Evolutionary conservation across 2,888 invertebrate species (phyloP).

Genomic region (Drosophila cyrtoloma): DNA sequence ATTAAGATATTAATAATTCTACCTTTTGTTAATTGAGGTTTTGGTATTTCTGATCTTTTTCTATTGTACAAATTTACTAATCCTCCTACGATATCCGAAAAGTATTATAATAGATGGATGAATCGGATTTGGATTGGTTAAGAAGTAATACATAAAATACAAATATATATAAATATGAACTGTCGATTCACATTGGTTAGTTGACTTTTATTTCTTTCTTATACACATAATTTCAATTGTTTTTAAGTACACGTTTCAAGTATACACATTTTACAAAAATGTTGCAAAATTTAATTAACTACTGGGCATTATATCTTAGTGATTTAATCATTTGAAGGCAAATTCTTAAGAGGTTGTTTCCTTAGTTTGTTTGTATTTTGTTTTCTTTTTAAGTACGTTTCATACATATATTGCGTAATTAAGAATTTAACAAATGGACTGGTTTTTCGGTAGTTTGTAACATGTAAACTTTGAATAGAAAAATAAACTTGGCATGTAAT

Average conservation of each 20-base stretch:
- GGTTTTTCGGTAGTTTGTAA: slow-evolving; percentile 24
- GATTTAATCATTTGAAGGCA: slow-evolving; percentile 76
- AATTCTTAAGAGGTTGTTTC: slow-evolving; percentile 48
- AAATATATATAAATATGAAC: background rate
- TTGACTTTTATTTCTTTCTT: slow-evolving; percentile 42
- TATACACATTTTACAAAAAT: slow-evolving; percentile 61
- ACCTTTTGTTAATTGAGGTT: background rate
- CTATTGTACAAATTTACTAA: background rate
- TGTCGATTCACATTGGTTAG: slow-evolving; percentile 28
- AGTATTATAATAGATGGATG: background rate
- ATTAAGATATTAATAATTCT: background rate
- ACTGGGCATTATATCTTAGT: slow-evolving; percentile 52
- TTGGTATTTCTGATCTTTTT: background rate
- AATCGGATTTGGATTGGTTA: background rate
- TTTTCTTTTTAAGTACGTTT: slow-evolving; percentile 42
- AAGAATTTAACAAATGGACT: slow-evolving; percentile 19
- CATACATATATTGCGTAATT: slow-evolving; percentile 13
- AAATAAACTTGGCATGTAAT: slow-evolving; percentile 61
- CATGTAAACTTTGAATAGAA: slow-evolving; percentile 58
- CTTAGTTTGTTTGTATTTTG: background rate
- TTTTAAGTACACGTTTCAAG: slow-evolving; percentile 46
- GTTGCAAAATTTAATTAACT: slow-evolving; percentile 64
- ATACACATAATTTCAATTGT: slow-evolving; percentile 43
- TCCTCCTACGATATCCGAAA: background rate
- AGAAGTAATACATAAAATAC: background rate